A percentile compares a stretch with the other conserved stretches of the same genome.
These are phyloP conservation scores for Ennomos quercinarius DNA, from an alignment of 2,888 invertebrate genomes.

Conservation along the genomic window DNA sequence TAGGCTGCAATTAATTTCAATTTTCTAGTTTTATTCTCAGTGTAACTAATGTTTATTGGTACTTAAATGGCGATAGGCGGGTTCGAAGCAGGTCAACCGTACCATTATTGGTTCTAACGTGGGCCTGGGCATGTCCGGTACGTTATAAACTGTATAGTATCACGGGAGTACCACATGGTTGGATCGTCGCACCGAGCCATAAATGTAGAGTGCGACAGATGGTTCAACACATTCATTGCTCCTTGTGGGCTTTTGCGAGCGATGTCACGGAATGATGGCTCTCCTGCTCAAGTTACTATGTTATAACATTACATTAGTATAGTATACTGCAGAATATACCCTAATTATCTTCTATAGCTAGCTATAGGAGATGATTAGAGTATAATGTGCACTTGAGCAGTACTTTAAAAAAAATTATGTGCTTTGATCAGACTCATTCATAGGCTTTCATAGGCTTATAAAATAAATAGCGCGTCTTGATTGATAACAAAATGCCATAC, in stretches of 20 bases:
- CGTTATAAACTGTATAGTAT: conserved; percentile 29
- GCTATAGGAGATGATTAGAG: too few relatives aligned
- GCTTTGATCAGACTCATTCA: too few relatives aligned
- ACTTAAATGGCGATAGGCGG: conserved; percentile 28
- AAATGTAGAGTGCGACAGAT: conserved; percentile 44
- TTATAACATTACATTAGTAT: too few relatives aligned
- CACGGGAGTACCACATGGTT: conserved; percentile 41
- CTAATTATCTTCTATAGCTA: too few relatives aligned
- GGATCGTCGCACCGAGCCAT: conserved; percentile 33
- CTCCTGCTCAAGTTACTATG: conserved; percentile 6
- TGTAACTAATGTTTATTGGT: conserved; percentile 8
- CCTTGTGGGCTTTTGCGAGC: conserved; percentile 19
- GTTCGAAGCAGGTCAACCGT: conserved; percentile 43
- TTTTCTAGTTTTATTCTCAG: conserved; percentile 5
- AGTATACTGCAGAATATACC: too few relatives aligned
- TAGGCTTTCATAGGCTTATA: too few relatives aligned
- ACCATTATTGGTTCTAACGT: conserved; percentile 36
- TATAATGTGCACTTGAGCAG: too few relatives aligned
- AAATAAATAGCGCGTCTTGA: too few relatives aligned
- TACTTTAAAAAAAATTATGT: too few relatives aligned
- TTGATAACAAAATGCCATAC: too few relatives aligned
- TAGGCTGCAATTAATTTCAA: conserved; percentile 17
- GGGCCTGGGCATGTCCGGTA: conserved; percentile 30
- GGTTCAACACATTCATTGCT: conserved; percentile 38
- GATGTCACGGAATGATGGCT: conserved; percentile 10